Base-by-base conservation (phyloP, 2,113 vertebrate genomes). In the Mirza zaza region DNA sequence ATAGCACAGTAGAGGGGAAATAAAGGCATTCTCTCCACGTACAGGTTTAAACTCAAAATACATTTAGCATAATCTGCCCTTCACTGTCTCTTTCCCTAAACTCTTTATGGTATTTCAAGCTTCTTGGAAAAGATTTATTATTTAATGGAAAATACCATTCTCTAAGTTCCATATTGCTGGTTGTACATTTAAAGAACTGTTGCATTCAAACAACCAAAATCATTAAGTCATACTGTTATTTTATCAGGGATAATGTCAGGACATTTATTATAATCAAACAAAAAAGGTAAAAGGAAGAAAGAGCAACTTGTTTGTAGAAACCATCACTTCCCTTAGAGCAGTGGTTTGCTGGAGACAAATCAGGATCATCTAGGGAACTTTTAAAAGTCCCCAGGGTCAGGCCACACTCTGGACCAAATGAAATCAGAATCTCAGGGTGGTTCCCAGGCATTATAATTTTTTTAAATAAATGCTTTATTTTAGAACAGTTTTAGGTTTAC, bases 61-160 rank as follows among this genome's bases (percentile, higher is more conserved):
- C 4, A 55, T 77, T 87, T 5, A 79, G 27, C 3, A 67, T 71
- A 82, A 55, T 39, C 52, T 80, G 39, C 32, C 55, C 23, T 96
- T 96, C 27, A 48, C 0, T 97, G 25, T 88, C 92, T 97, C 18
- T 91, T 87, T 65, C 82, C 87, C 95, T 85, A 73, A 97, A 84
- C 59, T 23, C 4, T 32, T 90, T 77, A 84, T 4, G 34, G 8
- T 12, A 76, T 94, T 88, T 15, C 0, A 50, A 86, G 42, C 14
- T 71, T 91, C 77, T 80, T 93, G 92, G 75, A 79, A 23, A 17
- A 96, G 57, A 20, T 42, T 91, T 77, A 82, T 82, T 42, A 12
- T 81, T 93, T 83, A 29, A 34, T 65, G 34, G 89, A 48, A 97
- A 97, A 48, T 50, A 52, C 34, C 57, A 70, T 73, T 59, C 75